Base-by-base conservation (phyloP, 2,113 vertebrate genomes). In the Oenanthe oenanthe region DNA sequence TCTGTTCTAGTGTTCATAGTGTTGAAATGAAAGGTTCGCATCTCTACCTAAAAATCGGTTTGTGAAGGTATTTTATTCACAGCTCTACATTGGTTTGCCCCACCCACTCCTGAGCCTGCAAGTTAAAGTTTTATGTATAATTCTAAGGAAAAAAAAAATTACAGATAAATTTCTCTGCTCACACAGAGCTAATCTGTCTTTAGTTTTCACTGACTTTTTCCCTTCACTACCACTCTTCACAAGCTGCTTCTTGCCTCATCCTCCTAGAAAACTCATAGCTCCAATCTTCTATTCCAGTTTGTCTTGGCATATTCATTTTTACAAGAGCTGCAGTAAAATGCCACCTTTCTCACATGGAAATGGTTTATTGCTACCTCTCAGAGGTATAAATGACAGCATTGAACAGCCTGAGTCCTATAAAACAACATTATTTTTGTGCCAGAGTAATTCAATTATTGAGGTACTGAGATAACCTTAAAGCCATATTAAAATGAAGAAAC, bases 401-500 rank as follows among this genome's bases (percentile, higher is more conserved):
- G 63, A 92, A 78, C 80, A 94, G 45, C 82, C 75, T 0, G 2
- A 18, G 48, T 65, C 40, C 61, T 78, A 12, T 74, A 53, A 77
- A 90, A 60, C 63, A 70, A 24, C 79, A 75, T 90, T 90, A 65
- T 53, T 78, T 80, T 74, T 63, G 65, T 68, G 72, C 72, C 73
- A 54, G 40, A 72, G 68, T 90, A 96, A 95, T 88, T 36, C 50
- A 87, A 73, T 92, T 91, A 89, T 43, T 61, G 79, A 85, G 62
- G 40, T 53, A 57, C 79, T 34, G 56, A 28, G 92, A 94, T 92
- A 90, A 93, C 61, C 72, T 92, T 65, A 86, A 72, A 96, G 85
- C 88, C 72, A 16, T 61, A 84, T 61, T 48, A 83, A 90, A 84
- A 94, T 85, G 67, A 84, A 93, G 92, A 95, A 94, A 88, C 75